Evolutionary conservation across 2,888 invertebrate genomes (phyloP), one percentile per base, ranked within the genome.

Genomic region (Eupithecia subfuscata): DNA sequence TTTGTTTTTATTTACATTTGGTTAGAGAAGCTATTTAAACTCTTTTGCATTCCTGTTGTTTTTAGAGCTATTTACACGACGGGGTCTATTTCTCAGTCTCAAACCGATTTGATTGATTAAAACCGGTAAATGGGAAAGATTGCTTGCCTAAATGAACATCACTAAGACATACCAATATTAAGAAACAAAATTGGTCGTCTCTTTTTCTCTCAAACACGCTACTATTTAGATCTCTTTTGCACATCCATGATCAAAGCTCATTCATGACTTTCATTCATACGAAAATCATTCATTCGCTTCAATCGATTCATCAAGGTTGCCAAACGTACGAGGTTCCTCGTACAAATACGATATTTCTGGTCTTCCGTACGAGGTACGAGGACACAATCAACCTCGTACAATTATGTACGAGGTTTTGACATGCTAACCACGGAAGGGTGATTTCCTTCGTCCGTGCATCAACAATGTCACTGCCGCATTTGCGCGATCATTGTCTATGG

Each of bases 1-100:
- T 64, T 63, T 43, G 40, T 60, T 70, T 60, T 60, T 60, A n/a
- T 70, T 70, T 70, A 25, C 6, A 9, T 70, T 63, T 67, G 11
- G 18, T 9, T 34, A 18, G 0, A n/a, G 11, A n/a, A n/a, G 34
- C 65, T 67, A 67, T 67, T 67, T 40, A n/a, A 67, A 67, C 65
- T 67, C 37, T 1, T 34, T 37, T n/a, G 37, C 64, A 3, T 14
- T 64, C 16, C 9, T 64, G 14, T 22, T 64, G 8, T 64, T 34
- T 34, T 34, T 1, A 2, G 18, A 11, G 64, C 34, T 64, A 64
- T 34, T 64, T 64, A 18, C 34, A 30, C 64, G 34, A 18, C 11
- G 1, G 12, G 3, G 0, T 40, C 67, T 34, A 60, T 60, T 16
- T 34, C 16, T 64, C 30, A 64, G 16, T 34, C 16, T 64, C 30